phyloP scores from a whole-genome alignment of 2,113 vertebrate genomes.

The Semicossyphus pulcher region DNA sequence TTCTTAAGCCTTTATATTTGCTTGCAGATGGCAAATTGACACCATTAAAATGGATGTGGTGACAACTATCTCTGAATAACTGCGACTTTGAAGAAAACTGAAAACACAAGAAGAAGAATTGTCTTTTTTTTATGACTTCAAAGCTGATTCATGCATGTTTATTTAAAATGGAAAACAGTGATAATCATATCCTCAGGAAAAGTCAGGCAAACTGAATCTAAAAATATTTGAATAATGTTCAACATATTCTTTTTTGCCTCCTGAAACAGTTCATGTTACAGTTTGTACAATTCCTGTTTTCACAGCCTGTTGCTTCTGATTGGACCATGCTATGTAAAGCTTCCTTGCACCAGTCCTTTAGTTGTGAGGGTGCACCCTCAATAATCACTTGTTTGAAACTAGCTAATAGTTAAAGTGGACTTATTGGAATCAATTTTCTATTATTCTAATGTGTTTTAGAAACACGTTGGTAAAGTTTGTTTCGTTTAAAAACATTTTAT shows the following conservation, averaged over 20 bases:
- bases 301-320: too few relatives aligned
- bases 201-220: background rate
- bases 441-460: too few relatives aligned
- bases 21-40: background rate
- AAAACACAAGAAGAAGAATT: too few relatives aligned
- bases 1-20: background rate
- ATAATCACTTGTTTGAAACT: background rate
- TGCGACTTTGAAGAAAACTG: too few relatives aligned
- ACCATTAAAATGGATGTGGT: background rate
- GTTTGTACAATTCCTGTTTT: background rate
- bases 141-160: background rate
- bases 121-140: background rate
- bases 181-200: too few relatives aligned
- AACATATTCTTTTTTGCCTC: background rate
- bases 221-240: background rate
- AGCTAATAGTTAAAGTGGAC: too few relatives aligned
- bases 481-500: too few relatives aligned
- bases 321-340: too few relatives aligned
- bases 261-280: background rate
- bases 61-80: too few relatives aligned
- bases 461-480: too few relatives aligned
- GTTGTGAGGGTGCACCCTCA: background rate
- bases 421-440: too few relatives aligned
- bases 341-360: background rate
- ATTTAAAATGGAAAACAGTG: background rate